Conservation (phyloP, 92 coral and sea anemone species). For the Zoanthus sansibaricus region DNA sequence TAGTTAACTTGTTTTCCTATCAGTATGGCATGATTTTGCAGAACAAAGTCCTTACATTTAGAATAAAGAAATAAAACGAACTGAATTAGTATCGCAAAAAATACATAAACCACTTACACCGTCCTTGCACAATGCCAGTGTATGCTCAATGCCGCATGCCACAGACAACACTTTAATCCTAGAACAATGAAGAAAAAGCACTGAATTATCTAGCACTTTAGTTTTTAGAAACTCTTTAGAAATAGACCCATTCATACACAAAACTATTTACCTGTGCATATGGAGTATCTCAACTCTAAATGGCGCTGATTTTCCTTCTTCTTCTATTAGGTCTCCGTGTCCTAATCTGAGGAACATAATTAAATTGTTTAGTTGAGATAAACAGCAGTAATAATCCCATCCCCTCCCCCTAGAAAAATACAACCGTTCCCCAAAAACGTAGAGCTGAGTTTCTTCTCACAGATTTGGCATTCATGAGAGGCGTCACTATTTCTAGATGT, state of each 20-base stretch:
- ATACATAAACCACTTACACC: slow-evolving; percentile 70
- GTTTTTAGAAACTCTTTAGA: not conserved
- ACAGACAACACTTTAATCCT: slow-evolving; percentile 97
- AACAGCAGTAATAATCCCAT: too few species aligned
- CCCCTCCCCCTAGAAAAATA: too few species aligned
- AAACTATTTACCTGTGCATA: slow-evolving; percentile 82
- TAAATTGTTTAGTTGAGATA: too few species aligned
- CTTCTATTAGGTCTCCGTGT: slow-evolving; percentile 97
- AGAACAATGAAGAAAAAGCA: slow-evolving; percentile 12
- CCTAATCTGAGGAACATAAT: slow-evolving; percentile 71
- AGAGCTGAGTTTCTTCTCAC: too few species aligned
- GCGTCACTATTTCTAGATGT: too few species aligned
- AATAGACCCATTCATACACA: not conserved
- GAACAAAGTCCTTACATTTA: too few species aligned
- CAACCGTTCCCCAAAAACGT: too few species aligned
- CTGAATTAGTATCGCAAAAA: too few species aligned
- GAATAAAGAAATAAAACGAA: too few species aligned
- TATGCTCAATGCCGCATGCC: slow-evolving; percentile 96
- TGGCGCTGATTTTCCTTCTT: slow-evolving; percentile 92
- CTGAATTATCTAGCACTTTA: not conserved
- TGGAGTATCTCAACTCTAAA: slow-evolving; percentile 98
- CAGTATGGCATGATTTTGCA: too few species aligned
- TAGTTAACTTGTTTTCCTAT: too few species aligned
- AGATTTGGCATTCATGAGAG: too few species aligned
- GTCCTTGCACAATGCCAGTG: slow-evolving; percentile 88